A percentile compares a stretch with the other conserved stretches of the same genome.
Conservation (phyloP, 1,140 invertebrate species). For the Reticulitermes speratus region DNA sequence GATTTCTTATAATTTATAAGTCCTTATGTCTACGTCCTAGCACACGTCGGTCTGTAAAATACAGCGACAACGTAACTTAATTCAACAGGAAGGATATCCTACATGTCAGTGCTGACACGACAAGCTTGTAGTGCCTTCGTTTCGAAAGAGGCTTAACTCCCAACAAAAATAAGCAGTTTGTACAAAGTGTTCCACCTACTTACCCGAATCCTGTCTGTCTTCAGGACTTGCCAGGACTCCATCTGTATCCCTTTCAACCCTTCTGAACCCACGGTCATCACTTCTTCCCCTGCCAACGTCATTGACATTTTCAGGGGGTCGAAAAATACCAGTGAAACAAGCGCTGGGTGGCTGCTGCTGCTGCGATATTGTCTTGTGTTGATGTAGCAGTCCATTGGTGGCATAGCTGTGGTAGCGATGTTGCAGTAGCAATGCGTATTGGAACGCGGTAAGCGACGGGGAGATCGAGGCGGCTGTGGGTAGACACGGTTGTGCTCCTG, state of each 20-base stretch:
- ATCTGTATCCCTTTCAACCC: not conserved
- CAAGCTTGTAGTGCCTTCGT: too few relatives aligned
- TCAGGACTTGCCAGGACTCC: not conserved
- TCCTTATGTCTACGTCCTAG: too few relatives aligned
- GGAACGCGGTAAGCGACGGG: conserved; percentile 27
- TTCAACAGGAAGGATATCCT: too few relatives aligned
- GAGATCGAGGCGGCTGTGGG: not conserved
- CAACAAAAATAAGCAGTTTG: too few relatives aligned
- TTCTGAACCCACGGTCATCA: not conserved
- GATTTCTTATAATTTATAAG: too few relatives aligned
- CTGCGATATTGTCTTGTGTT: not conserved
- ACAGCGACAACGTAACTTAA: too few relatives aligned
- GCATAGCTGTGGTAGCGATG: conserved; percentile 28
- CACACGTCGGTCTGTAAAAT: too few relatives aligned
- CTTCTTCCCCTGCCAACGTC: not conserved
- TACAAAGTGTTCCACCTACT: not conserved
- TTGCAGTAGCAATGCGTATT: conserved; percentile 31
- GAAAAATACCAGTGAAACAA: not conserved
- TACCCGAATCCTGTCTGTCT: not conserved
- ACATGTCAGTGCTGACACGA: too few relatives aligned
- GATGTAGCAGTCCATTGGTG: not conserved
- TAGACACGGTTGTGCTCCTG: not conserved
- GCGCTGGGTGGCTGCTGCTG: not conserved
- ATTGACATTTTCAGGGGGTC: not conserved
- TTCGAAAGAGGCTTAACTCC: too few relatives aligned